These are phyloP conservation scores for Philereme transversata DNA, from an alignment of 2,888 invertebrate species.

Conservation along the genomic window DNA sequence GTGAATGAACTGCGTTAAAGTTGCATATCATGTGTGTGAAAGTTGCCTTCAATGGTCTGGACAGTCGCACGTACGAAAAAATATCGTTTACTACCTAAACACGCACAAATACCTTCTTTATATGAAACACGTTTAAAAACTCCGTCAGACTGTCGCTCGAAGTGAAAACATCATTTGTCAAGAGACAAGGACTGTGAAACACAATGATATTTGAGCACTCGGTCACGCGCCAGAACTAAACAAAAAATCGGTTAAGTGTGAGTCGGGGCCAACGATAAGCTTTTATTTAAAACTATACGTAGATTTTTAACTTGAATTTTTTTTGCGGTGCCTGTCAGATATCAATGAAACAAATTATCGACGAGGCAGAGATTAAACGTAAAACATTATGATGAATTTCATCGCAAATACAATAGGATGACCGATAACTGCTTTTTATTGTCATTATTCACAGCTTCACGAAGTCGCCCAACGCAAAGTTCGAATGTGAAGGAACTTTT, in stretches of 20 bases:
- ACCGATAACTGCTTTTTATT: conserved; percentile 48
- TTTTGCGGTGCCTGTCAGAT: conserved; percentile 24
- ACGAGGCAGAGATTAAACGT: conserved; percentile 35
- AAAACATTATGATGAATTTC: conserved; percentile 43
- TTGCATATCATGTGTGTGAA: conserved; percentile 54
- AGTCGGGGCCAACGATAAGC: conserved; percentile 30
- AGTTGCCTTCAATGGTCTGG: conserved; percentile 42
- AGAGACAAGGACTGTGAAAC: conserved; percentile 62
- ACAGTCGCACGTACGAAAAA: conserved; percentile 28
- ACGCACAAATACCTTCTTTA: conserved; percentile 28
- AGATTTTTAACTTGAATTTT: conserved; percentile 6
- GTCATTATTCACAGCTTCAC: conserved; percentile 42
- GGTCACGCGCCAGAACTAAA: conserved; percentile 50
- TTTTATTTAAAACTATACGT: conserved; percentile 1
- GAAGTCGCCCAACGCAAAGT: conserved; percentile 50
- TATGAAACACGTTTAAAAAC: conserved; percentile 34
- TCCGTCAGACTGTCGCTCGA: conserved; percentile 35
- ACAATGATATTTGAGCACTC: conserved; percentile 61
- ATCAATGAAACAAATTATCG: conserved; percentile 35
- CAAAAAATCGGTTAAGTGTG: conserved; percentile 51
- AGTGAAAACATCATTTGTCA: conserved; percentile 61
- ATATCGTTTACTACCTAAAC: conserved; percentile 34
- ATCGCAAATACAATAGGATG: conserved; percentile 48
- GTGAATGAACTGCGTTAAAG: conserved; percentile 61
- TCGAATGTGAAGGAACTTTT: conserved; percentile 63